Base-by-base conservation (phyloP, 2,888 invertebrate species). In the Corbicula japonica region DNA sequence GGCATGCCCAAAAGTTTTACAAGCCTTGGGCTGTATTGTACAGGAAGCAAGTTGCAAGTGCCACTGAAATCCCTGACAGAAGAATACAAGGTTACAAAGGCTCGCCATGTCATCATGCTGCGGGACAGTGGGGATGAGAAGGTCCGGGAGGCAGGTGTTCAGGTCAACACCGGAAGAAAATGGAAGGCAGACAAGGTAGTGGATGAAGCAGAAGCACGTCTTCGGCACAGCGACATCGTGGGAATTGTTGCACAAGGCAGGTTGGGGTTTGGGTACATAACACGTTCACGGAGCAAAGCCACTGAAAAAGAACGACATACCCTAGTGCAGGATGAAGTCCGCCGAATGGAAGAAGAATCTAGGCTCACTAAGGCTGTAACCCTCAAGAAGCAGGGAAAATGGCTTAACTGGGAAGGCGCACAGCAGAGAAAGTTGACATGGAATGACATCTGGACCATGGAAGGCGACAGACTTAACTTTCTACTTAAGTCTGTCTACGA, bases 31-130 rank as follows among this genome's bases (percentile, higher is more conserved):
- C n/a, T n/a, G 41, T 73, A 82, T 35, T 61, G 62, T 41, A 41
- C 48, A 15, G 50, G 66, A 12, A 41, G 58, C 54, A 82, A 82
- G 52, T 21, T 78, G 34, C 68, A 78, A 41, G 30, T 78, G 28
- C 82, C 76, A n/a, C 65, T 82, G 3, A 66, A 35, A 32, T 60
- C 75, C n/a, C 23, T 77, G 21, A 65, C 70, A n/a, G 72, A 63
- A 23, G 66, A 75, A 32, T 79, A 58, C 44, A 82, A 82, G 63
- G 73, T 80, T 15, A 69, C 63, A 1, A 73, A 69, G 38, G 58
- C 58, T 52, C 65, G 54, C 5, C 54, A 72, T 28, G 56, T 65
- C 26, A 73, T 63, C 32, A 54, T 56, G 54, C 56, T 73, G 2
- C 21, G 65, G 30, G 63, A 56, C 65, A 66, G 52, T 35, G 26